Evolutionary conservation across 2,888 invertebrate species (phyloP).

Genomic region (Digitonthophagus gazella): DNA sequence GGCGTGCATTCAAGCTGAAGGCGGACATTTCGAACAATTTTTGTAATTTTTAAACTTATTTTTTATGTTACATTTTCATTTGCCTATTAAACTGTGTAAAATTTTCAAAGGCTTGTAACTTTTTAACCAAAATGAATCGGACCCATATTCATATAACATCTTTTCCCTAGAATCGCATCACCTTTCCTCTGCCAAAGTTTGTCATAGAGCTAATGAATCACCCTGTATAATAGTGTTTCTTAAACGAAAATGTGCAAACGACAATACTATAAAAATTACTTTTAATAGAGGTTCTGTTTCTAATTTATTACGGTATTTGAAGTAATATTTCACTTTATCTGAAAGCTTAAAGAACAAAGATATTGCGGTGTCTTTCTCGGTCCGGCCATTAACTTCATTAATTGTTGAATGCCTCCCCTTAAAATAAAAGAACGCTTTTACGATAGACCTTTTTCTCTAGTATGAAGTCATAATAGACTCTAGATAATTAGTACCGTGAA

Average conservation of each 20-base stretch:
- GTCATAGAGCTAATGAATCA: too few species aligned
- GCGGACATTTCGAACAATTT: too few species aligned
- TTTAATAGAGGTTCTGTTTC: not conserved
- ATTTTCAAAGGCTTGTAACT: too few species aligned
- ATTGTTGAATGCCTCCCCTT: not conserved
- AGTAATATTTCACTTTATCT: not conserved
- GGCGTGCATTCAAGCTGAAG: too few species aligned
- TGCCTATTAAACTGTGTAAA: too few species aligned
- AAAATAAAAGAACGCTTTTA: not conserved
- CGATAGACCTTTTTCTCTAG: not conserved
- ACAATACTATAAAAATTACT: not conserved
- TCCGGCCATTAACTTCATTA: not conserved
- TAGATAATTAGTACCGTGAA: not conserved
- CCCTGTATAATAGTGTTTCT: not conserved
- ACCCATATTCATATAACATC: too few species aligned
- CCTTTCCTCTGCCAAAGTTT: too few species aligned
- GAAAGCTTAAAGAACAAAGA: not conserved
- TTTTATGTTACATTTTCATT: too few species aligned
- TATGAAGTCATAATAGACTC: not conserved
- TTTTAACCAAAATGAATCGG: too few species aligned
- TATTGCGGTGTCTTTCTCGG: not conserved
- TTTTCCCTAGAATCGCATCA: too few species aligned
- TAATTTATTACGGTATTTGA: not conserved
- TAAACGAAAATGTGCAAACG: not conserved
- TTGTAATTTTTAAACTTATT: too few species aligned